A percentile compares a stretch with the other conserved stretches of the same genome.
Evolutionary conservation across 2,113 vertebrate genomes (phyloP).

Genomic region (Amazona guildingii): DNA sequence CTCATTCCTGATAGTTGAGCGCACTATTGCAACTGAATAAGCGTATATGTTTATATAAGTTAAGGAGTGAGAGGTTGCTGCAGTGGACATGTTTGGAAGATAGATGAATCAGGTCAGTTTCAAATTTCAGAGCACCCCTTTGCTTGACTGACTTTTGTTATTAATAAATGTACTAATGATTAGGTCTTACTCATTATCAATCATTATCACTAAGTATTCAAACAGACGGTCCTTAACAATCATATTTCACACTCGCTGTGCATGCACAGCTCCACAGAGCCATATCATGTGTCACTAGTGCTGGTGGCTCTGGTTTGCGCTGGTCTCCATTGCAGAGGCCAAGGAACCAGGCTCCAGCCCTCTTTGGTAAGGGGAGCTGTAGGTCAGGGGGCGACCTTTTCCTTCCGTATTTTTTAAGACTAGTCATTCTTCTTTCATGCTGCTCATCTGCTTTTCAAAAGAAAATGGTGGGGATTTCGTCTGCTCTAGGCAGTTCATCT

Average conservation of each 20-base stretch:
- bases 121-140: neutral
- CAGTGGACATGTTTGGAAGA: neutral
- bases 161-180: neutral
- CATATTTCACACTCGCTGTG: neutral
- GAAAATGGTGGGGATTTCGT: neutral
- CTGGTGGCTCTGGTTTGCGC: neutral
- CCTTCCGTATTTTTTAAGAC: neutral
- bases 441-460: neutral
- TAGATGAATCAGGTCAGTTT: neutral
- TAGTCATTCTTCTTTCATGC: neutral
- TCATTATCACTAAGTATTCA: neutral
- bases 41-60: neutral
- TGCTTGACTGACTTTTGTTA: neutral
- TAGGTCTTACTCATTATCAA: neutral
- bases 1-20: neutral
- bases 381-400: fast-evolving
- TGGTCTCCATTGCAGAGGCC: neutral
- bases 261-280: fast-evolving
- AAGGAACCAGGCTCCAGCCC: neutral
- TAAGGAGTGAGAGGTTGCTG: neutral
- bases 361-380: neutral
- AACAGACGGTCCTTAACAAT: neutral
- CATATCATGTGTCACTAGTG: neutral
- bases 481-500: neutral
- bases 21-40: neutral